Conservation (phyloP, 2,113 vertebrate species). For the Sinocyclocheilus grahami region DNA sequence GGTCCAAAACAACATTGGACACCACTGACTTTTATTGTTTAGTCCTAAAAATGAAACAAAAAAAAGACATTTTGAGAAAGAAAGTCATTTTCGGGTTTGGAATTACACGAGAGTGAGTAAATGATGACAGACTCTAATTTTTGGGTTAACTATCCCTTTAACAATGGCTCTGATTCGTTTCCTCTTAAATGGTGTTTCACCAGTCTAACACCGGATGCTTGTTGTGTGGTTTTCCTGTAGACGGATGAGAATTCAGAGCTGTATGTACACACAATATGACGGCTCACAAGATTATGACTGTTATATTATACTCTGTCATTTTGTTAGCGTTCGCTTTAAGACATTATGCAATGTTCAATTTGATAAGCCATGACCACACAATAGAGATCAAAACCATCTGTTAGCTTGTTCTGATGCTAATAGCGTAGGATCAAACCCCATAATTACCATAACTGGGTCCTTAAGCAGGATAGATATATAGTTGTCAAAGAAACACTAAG, state of each 20-base stretch:
- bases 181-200: not conserved
- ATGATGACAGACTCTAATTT: not conserved
- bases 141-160: not conserved
- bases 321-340: not conserved
- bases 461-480: not conserved
- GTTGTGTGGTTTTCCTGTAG: conserved; percentile 73
- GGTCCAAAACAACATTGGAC: not conserved
- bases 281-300: not conserved
- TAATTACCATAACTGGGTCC: not conserved
- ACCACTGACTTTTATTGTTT: not conserved
- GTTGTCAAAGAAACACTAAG: conserved; percentile 16
- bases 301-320: not conserved
- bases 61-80: not conserved
- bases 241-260: conserved; percentile 49
- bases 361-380: not conserved
- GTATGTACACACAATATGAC: no score
- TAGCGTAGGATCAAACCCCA: not conserved
- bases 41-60: not conserved
- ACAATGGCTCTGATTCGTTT: not conserved
- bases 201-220: conserved; percentile 11
- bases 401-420: not conserved
- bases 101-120: not conserved
- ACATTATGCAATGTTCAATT: not conserved
- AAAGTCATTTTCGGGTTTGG: not conserved
- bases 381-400: not conserved